These are phyloP conservation scores for Helogale parvula DNA, from an alignment of 2,113 vertebrate genomes.

Conservation along the genomic window DNA sequence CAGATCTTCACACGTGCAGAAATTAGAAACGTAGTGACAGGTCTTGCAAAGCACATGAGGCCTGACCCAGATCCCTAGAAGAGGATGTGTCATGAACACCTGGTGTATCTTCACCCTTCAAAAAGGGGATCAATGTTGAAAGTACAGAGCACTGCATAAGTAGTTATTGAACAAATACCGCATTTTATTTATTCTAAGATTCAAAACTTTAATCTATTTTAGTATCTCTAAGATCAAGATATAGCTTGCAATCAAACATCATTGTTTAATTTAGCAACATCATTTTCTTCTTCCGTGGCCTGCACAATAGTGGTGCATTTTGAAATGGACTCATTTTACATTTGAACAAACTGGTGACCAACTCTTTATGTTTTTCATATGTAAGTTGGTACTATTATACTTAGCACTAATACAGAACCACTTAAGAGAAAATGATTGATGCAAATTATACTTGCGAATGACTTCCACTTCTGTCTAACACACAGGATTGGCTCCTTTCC, in stretches of 20 bases:
- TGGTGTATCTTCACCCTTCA: background rate
- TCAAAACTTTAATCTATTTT: background rate
- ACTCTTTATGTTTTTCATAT: background rate
- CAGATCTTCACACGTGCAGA: constrained; percentile 5
- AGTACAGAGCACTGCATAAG: background rate
- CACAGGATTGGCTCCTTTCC: background rate
- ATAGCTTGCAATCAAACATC: background rate
- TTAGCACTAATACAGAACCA: background rate
- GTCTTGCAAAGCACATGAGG: background rate
- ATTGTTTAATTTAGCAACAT: background rate
- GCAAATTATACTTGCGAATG: background rate
- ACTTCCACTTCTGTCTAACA: constrained; percentile 3
- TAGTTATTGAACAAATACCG: background rate
- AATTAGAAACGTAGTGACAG: background rate
- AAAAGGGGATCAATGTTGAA: background rate
- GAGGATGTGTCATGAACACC: background rate
- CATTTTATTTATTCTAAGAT: background rate
- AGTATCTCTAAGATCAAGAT: background rate
- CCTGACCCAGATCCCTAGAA: background rate
- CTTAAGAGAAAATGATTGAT: constrained; percentile 24
- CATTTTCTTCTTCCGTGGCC: background rate
- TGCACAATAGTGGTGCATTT: background rate
- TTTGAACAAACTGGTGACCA: background rate
- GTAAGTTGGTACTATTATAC: background rate
- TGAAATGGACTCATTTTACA: background rate